Percentiles rank a stretch among this genome's conserved stretches.
phyloP scores from a whole-genome alignment of 2,797 vertebrate species.

The Argentina silus region DNA sequence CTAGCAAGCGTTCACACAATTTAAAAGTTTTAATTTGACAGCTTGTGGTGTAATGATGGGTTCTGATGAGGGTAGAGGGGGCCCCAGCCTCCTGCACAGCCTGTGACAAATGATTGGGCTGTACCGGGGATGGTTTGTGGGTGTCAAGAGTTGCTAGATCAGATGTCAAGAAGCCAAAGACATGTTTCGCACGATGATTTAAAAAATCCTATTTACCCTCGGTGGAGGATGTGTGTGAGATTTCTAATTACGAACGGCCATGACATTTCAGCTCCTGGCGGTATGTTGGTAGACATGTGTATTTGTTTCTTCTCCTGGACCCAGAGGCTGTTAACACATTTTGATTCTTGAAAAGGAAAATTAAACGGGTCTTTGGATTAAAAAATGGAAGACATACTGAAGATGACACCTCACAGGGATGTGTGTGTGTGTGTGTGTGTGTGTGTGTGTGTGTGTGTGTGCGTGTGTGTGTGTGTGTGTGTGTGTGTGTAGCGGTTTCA shows the following conservation, averaged over 20 bases:
- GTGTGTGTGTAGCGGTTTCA: no score
- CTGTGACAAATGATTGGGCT: conserved; percentile 58
- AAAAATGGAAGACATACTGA: neutral
- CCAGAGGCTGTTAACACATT: conserved; percentile 5
- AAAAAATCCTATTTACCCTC: conserved; percentile 3
- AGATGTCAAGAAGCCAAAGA: conserved; percentile 60
- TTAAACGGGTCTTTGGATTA: neutral
- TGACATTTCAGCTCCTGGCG: conserved; percentile 28
- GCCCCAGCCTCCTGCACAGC: conserved; percentile 32
- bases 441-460: no score
- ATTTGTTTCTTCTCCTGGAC: conserved; percentile 19
- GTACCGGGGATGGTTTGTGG: conserved; percentile 50
- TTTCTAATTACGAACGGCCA: conserved; percentile 32
- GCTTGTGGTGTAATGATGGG: conserved; percentile 74
- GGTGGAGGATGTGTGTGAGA: neutral
- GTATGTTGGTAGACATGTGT: conserved; percentile 1
- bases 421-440: no score
- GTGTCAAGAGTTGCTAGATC: conserved; percentile 49
- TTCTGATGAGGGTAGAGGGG: conserved; percentile 54
- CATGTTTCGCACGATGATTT: conserved; percentile 47
- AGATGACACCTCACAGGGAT: neutral
- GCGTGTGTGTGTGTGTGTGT: no score
- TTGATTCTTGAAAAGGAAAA: neutral
- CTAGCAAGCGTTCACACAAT: conserved; percentile 65
- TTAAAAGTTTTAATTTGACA: conserved; percentile 81